phyloP scores from a whole-genome alignment of 53 echinoderm and acorn worm species.

The Arbacia lixula region DNA sequence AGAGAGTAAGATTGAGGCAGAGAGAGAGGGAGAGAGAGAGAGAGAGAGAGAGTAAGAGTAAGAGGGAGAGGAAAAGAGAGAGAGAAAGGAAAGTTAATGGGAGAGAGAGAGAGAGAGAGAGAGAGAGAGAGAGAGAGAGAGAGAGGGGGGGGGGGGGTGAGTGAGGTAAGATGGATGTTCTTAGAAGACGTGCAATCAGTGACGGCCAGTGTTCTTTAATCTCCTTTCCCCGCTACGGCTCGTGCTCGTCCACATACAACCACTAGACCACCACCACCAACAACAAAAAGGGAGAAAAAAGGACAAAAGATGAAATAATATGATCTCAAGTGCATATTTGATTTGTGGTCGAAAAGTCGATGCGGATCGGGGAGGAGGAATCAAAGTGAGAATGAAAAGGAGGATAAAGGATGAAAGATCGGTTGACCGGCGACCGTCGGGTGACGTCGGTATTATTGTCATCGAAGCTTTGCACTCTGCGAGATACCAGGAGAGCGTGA shows the following conservation, averaged over 20 bases:
- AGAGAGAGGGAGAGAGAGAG: background rate
- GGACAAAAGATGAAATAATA: background rate
- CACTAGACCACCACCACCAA: too few relatives aligned
- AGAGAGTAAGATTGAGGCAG: background rate
- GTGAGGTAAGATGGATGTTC: background rate
- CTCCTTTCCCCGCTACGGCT: conserved; percentile 4
- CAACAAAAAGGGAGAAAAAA: conserved; percentile 25
- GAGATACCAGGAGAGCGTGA: too few relatives aligned
- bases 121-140: background rate
- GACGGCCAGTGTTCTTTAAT: conserved; percentile 37
- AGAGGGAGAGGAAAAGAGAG: background rate
- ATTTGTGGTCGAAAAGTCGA: conserved; percentile 41
- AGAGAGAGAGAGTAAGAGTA: background rate
- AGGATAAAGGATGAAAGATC: too few relatives aligned
- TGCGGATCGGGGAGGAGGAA: too few relatives aligned
- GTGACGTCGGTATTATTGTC: too few relatives aligned
- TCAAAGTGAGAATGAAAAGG: too few relatives aligned
- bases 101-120: background rate
- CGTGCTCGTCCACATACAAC: conserved; percentile 14
- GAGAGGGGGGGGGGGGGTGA: background rate
- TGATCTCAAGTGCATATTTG: conserved; percentile 49
- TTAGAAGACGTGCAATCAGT: conserved; percentile 7
- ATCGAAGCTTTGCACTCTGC: too few relatives aligned
- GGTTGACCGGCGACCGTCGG: too few relatives aligned
- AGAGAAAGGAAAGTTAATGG: background rate